Evolutionary conservation across 1,140 invertebrate genomes (phyloP), one percentile per base, ranked within the genome.

Genomic region (Physella acuta): DNA sequence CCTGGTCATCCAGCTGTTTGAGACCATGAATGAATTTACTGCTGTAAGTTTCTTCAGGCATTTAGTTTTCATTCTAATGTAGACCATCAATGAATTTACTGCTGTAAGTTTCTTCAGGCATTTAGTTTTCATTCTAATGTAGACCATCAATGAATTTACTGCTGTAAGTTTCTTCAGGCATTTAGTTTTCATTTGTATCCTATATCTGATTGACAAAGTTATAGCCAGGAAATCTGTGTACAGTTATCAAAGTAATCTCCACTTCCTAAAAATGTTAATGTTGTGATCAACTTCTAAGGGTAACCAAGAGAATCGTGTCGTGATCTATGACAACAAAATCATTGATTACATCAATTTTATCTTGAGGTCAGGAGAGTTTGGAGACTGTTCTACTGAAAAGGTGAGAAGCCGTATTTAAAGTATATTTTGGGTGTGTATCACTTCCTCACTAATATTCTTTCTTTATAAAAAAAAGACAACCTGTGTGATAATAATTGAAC

Each of bases 331-430:
- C 75, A 85, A 84, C 65, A 85, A 85, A 71, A 80, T 85, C 24
- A 81, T 85, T 58, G 84, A 85, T 71, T 84, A 85, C 71, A 84
- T 85, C 72, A 85, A 85, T 73, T 85, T 84, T 69, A 85, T 85
- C 58, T 73, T 85, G 59, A 76, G 84, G 61, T 81, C 82, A 44
- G 82, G 76, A 24, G 81, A 85, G 39, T 82, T 83, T 68, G 76
- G 76, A 30, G 72, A 76, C 56, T 83, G 82, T 66, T 71, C 76
- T 5, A 77, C 73, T 51, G 83, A 85, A 64, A 82, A 84, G 79
- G 83, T 79, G 67, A n/a, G n/a, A n/a, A n/a, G n/a, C n/a, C n/a
- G n/a, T n/a, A n/a, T n/a, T n/a, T n/a, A n/a, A n/a, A n/a, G n/a
- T n/a, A n/a, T n/a, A n/a, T n/a, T n/a, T n/a, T n/a, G n/a, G n/a